A percentile compares a stretch with the other conserved stretches of the same genome.
Evolutionary conservation across 2,113 vertebrate genomes (phyloP).

Genomic region (Misgurnus mizolepis): DNA sequence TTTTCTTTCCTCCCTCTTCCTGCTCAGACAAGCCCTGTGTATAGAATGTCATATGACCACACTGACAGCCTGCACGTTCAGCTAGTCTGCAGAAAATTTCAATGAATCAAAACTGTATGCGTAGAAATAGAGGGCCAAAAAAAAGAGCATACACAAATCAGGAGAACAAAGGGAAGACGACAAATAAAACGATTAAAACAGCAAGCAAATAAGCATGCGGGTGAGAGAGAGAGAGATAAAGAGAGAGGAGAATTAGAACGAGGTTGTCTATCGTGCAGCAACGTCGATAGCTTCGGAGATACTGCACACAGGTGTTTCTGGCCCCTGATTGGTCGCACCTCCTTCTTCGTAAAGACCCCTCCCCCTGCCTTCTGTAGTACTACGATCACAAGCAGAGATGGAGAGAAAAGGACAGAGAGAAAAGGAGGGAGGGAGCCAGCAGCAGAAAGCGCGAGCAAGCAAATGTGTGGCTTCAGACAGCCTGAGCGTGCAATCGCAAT

Average conservation of each 20-base stretch:
- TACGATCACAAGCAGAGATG: constrained; percentile 48
- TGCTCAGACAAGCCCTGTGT: constrained; percentile 47
- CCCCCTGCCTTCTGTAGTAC: constrained; percentile 60
- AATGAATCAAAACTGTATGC: constrained; percentile 18
- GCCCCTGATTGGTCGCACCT: constrained; percentile 76
- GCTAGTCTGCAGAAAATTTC: constrained; percentile 20
- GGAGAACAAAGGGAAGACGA: background rate
- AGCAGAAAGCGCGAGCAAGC: constrained; percentile 44
- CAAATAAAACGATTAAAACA: background rate
- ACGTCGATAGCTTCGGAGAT: constrained; percentile 58
- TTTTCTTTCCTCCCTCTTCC: constrained; percentile 37
- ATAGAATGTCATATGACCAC: constrained; percentile 48
- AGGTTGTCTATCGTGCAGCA: constrained; percentile 43
- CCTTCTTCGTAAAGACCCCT: constrained; percentile 66
- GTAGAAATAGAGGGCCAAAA: constrained; percentile 9
- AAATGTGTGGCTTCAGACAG: constrained; percentile 37
- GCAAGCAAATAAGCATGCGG: background rate
- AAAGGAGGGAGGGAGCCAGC: constrained; percentile 46
- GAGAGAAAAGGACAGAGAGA: constrained; percentile 44
- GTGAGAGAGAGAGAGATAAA: background rate
- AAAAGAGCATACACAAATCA: background rate
- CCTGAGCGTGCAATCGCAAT: constrained; percentile 32
- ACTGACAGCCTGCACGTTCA: constrained; percentile 41
- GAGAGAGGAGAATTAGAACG: constrained; percentile 17
- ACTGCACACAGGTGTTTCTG: constrained; percentile 59